Percentiles rank a stretch among this genome's conserved stretches.
phyloP scores from a whole-genome alignment of 2,888 invertebrate genomes.

The Brachyptera putata region DNA sequence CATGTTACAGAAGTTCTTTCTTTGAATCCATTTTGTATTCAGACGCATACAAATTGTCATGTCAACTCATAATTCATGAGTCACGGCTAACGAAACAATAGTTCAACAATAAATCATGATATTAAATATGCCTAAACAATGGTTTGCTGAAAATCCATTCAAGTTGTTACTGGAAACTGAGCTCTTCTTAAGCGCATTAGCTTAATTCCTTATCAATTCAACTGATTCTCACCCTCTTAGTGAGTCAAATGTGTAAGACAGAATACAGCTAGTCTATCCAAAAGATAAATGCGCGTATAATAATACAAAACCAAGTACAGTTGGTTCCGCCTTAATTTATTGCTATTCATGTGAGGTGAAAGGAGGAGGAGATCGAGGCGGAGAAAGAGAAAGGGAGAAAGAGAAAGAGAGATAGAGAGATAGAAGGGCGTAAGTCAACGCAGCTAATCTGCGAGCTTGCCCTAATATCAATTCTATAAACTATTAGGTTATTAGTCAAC shows the following conservation, averaged over 20 bases:
- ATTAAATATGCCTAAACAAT: too few species aligned
- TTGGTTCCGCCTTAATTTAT: background rate
- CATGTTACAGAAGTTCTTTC: too few species aligned
- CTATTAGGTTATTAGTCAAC: conserved; percentile 23
- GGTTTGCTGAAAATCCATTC: too few species aligned
- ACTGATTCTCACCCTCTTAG: background rate
- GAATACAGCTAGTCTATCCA: background rate
- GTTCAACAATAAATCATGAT: too few species aligned
- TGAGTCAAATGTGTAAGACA: background rate
- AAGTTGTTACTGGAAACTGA: too few species aligned
- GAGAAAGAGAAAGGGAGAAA: background rate
- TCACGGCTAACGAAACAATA: too few species aligned
- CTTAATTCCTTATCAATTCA: background rate
- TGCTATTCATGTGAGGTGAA: background rate
- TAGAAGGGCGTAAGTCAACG: background rate
- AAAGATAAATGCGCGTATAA: background rate
- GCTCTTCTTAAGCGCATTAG: conserved; percentile 1
- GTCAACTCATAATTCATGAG: too few species aligned
- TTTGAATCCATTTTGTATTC: too few species aligned
- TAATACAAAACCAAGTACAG: background rate
- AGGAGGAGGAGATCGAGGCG: background rate
- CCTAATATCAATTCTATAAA: conserved; percentile 22
- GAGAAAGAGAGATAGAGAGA: background rate
- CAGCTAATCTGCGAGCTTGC: conserved; percentile 15
- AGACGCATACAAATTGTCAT: too few species aligned